Conservation (phyloP, 2,113 vertebrate genomes). For the Tachuris rubrigastra region DNA sequence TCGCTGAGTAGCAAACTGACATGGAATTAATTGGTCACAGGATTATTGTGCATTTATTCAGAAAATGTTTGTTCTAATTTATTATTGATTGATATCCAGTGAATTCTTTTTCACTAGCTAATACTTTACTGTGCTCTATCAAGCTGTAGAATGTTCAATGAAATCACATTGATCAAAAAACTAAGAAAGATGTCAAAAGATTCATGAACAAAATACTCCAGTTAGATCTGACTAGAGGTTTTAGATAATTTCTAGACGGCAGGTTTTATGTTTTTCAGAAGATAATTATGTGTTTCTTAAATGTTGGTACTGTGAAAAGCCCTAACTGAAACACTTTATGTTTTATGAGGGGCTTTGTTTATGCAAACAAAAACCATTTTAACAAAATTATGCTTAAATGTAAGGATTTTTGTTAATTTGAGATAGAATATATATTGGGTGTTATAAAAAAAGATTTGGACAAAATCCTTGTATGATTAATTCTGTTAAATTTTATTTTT, state of each 20-base stretch:
- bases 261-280: neutral
- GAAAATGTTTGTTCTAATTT: conserved; percentile 42
- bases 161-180: conserved; percentile 17
- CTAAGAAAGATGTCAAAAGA: neutral
- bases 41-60: neutral
- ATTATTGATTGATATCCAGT: conserved; percentile 24
- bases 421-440: neutral
- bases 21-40: neutral
- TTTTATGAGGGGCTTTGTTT: neutral
- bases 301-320: neutral
- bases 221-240: neutral
- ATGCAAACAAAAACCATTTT: neutral
- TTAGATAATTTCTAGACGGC: neutral
- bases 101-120: neutral
- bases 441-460: neutral
- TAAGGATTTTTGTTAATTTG: neutral
- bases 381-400: neutral
- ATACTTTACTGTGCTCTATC: neutral
- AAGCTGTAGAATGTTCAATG: neutral
- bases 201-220: neutral
- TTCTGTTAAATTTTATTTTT: neutral
- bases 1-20: neutral
- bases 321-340: neutral
- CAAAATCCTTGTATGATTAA: neutral
- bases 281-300: neutral